Evolutionary conservation across 2,113 vertebrate species (phyloP).

Genomic region (Nansenia antarctica): DNA sequence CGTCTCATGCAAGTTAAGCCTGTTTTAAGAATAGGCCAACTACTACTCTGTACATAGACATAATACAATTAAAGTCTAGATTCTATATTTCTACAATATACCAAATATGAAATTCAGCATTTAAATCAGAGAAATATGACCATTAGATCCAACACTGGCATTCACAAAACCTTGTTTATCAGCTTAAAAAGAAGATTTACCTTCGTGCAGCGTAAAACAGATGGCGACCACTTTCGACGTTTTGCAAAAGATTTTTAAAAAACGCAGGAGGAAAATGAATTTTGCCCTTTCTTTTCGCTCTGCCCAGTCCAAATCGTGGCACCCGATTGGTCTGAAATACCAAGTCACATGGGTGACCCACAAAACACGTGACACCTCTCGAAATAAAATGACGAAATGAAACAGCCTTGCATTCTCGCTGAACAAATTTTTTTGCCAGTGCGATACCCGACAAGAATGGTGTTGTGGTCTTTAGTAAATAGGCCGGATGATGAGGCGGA

Average conservation of each 20-base stretch:
- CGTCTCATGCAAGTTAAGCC: conserved; percentile 31
- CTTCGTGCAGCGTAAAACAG: conserved; percentile 71
- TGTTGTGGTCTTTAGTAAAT: conserved; percentile 61
- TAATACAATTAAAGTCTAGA: neutral
- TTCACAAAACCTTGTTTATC: neutral
- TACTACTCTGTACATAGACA: neutral
- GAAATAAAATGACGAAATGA: conserved; percentile 51
- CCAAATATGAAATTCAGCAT: conserved; percentile 1
- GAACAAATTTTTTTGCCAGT: conserved; percentile 63
- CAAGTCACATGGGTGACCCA: conserved; percentile 69
- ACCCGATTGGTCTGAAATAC: conserved; percentile 78
- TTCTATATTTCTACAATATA: neutral
- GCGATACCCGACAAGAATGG: conserved; percentile 25
- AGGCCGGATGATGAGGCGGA: conserved; percentile 56
- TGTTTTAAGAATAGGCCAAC: conserved; percentile 6
- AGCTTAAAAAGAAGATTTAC: conserved; percentile 54
- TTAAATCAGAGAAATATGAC: neutral
- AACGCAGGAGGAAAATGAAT: conserved; percentile 78
- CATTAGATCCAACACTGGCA: neutral
- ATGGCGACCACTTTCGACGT: conserved; percentile 81
- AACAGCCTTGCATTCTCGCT: conserved; percentile 56
- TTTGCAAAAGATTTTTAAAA: conserved; percentile 79
- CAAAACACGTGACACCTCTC: conserved; percentile 79
- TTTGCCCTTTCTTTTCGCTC: conserved; percentile 70
- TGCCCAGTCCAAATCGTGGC: conserved; percentile 67